phyloP scores from a whole-genome alignment of 2,888 invertebrate species.

The Cacoxenus indagator region DNA sequence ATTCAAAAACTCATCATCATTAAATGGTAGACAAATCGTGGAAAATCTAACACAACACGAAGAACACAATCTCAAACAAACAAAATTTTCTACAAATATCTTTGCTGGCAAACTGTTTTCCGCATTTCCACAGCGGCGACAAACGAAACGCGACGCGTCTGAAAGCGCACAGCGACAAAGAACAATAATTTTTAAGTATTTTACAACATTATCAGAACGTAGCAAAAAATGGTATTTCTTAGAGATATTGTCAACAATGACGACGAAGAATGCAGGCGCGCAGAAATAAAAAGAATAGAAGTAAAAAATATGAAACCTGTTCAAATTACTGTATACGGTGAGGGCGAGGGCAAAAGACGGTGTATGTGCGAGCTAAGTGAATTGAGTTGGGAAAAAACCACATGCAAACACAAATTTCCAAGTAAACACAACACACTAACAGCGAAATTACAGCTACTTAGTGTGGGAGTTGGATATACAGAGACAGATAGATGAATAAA shows the following conservation, averaged over 20 bases:
- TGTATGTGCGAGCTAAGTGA: neutral
- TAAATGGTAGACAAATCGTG: neutral
- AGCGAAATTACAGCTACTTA: neutral
- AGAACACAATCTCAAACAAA: neutral
- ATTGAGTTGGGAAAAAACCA: too few species aligned
- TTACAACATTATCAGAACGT: neutral
- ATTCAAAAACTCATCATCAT: slow-evolving; percentile 1
- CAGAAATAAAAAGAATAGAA: neutral
- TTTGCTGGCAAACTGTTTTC: slow-evolving; percentile 27
- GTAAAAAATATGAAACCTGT: neutral
- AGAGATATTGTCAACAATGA: neutral
- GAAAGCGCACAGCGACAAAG: neutral
- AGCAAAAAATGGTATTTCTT: neutral
- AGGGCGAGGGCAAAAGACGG: neutral
- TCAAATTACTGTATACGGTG: too few species aligned
- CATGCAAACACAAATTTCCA: neutral
- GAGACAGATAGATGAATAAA: neutral
- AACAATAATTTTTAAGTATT: neutral
- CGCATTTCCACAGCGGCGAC: slow-evolving; percentile 41
- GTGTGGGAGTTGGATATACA: neutral
- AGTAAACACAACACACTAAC: neutral
- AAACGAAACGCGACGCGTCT: neutral
- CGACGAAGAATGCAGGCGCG: neutral
- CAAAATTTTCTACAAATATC: slow-evolving; percentile 28
- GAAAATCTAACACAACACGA: neutral